Conservation (phyloP, 53 echinoderm and acorn worm genomes). For the Antedon mediterranea region DNA sequence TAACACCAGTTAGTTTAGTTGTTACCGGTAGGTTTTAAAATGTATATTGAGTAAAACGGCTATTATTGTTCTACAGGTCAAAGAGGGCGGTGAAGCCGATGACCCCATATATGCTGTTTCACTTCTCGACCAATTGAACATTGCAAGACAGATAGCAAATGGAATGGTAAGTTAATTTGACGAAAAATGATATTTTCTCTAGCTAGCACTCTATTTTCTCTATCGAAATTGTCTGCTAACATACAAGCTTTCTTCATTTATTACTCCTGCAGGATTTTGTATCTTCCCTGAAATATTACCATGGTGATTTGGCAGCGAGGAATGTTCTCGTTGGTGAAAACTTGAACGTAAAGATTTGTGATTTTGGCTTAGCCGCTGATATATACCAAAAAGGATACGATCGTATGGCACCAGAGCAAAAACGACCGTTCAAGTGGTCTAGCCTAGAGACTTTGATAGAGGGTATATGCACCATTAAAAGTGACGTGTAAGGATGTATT, state of each 20-base stretch:
- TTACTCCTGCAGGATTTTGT: neutral
- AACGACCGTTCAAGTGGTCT: slow-evolving; percentile 19
- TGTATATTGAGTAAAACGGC: too few relatives aligned
- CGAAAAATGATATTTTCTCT: too few relatives aligned
- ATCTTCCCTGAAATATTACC: slow-evolving; percentile 6
- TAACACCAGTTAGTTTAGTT: too few relatives aligned
- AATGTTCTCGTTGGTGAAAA: slow-evolving; percentile 10
- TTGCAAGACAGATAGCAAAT: slow-evolving; percentile 6
- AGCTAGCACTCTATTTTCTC: too few relatives aligned
- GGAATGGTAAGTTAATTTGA: too few relatives aligned
- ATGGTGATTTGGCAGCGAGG: slow-evolving; percentile 13
- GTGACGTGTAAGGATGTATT: slow-evolving; percentile 10
- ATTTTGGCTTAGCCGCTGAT: slow-evolving; percentile 14
- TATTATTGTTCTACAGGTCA: neutral
- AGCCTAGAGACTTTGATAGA: slow-evolving; percentile 10
- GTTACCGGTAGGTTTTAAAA: too few relatives aligned
- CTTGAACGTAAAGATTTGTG: slow-evolving; percentile 6
- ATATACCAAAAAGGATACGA: slow-evolving; percentile 16
- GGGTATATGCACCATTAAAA: slow-evolving; percentile 15
- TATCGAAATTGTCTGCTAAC: too few relatives aligned
- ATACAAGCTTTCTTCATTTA: neutral
- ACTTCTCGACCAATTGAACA: slow-evolving; percentile 1
- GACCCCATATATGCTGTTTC: slow-evolving; percentile 1
- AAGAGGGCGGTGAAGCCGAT: neutral
- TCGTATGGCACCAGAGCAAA: slow-evolving; percentile 6